Percentiles rank a stretch among this genome's conserved stretches.
Conservation (phyloP, 1,140 invertebrate genomes). For the Atta colombica region DNA sequence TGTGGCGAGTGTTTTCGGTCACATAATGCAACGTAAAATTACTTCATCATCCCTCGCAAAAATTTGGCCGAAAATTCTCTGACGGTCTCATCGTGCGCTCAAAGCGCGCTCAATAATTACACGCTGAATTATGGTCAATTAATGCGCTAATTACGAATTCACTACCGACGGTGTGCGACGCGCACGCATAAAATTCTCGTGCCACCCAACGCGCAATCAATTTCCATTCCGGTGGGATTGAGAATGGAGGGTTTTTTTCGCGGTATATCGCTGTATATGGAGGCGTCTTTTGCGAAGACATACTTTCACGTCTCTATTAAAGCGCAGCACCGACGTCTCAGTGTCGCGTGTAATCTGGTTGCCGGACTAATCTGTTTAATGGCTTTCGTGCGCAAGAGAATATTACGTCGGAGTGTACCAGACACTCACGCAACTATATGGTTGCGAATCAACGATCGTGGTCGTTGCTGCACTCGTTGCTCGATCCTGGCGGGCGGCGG, state of each 20-base stretch:
- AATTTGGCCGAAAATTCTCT: constrained; percentile 41
- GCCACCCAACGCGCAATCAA: constrained; percentile 80
- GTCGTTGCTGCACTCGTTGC: background rate
- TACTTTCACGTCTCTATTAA: constrained; percentile 81
- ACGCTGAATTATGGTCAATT: constrained; percentile 84
- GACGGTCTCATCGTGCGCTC: background rate
- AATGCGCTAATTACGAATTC: constrained; percentile 85
- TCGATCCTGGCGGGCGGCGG: background rate
- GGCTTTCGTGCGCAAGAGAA: constrained; percentile 79
- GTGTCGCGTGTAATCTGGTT: constrained; percentile 76
- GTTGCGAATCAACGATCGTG: background rate
- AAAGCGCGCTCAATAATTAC: constrained; percentile 79
- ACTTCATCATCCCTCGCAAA: constrained; percentile 36
- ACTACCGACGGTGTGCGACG: constrained; percentile 54
- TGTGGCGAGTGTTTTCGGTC: constrained; percentile 10
- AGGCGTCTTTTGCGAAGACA: constrained; percentile 40
- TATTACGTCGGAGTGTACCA: constrained; percentile 66
- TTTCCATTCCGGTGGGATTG: constrained; percentile 76
- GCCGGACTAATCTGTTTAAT: constrained; percentile 81
- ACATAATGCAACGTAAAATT: constrained; percentile 48
- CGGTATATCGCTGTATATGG: background rate
- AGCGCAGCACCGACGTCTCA: constrained; percentile 6
- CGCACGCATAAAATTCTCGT: constrained; percentile 6
- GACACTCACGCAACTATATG: constrained; percentile 43
- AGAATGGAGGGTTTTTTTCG: constrained; percentile 74